A percentile compares a stretch with the other conserved stretches of the same genome.
Conservation (phyloP, 2,113 vertebrate species). For the Gobius niger region DNA sequence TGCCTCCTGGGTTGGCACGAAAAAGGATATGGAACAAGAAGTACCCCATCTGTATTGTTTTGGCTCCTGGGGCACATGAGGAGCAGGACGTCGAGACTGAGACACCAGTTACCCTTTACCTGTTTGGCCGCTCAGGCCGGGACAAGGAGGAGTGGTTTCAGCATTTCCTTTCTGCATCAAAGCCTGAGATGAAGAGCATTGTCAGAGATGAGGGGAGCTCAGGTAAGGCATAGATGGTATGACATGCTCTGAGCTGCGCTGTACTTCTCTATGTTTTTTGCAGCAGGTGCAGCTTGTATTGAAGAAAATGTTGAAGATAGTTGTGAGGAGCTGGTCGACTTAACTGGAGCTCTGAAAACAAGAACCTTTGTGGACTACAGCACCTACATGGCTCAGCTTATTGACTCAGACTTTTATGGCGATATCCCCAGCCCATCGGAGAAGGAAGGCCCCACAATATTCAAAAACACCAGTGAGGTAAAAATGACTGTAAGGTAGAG, state of each 20-base stretch:
- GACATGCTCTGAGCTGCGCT: no score
- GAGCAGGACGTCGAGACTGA: slow-evolving; percentile 56
- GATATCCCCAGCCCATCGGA: slow-evolving; percentile 61
- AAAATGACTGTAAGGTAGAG: not conserved
- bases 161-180: slow-evolving; percentile 73
- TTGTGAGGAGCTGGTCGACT: slow-evolving; percentile 73
- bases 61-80: slow-evolving; percentile 57
- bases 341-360: slow-evolving; percentile 41
- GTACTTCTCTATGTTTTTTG: not conserved
- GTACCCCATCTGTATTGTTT: slow-evolving; percentile 83
- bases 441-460: slow-evolving; percentile 59
- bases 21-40: slow-evolving; percentile 88
- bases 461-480: slow-evolving; percentile 56
- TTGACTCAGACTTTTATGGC: slow-evolving; percentile 49
- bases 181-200: slow-evolving; percentile 16
- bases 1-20: slow-evolving; percentile 79
- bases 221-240: slow-evolving; percentile 62
- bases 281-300: slow-evolving; percentile 31
- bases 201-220: slow-evolving; percentile 44
- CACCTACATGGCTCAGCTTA: slow-evolving; percentile 77
- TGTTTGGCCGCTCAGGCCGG: slow-evolving; percentile 83
- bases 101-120: slow-evolving; percentile 70
- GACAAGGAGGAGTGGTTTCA: slow-evolving; percentile 90
- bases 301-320: slow-evolving; percentile 65
- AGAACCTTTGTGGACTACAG: slow-evolving; percentile 80